These are phyloP conservation scores for Channallabes apus DNA, from an alignment of 2,797 vertebrate species.

Conservation along the genomic window DNA sequence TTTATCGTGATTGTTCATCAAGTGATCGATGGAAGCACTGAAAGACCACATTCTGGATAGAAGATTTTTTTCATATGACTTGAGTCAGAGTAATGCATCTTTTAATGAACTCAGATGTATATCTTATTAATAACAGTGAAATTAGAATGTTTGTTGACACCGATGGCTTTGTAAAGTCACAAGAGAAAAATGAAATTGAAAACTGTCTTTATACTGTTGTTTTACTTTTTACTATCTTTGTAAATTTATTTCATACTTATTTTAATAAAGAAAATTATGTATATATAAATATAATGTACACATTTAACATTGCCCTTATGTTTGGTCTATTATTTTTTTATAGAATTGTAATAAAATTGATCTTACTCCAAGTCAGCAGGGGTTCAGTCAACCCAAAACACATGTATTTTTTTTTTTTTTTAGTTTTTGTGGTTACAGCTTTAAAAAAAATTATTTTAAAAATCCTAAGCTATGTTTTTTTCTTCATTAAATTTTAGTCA, in stretches of 20 bases:
- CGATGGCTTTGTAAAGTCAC: constrained; percentile 63
- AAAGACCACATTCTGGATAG: constrained; percentile 35
- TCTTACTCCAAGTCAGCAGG: not conserved
- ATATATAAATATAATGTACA: constrained; percentile 1
- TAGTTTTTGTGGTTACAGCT: not conserved
- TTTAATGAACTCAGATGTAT: constrained; percentile 65
- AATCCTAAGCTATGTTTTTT: not conserved
- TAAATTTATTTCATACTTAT: constrained; percentile 63
- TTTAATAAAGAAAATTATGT: constrained; percentile 72
- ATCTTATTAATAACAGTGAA: constrained; percentile 60
- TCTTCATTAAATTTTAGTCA: not conserved
- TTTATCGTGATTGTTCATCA: constrained; percentile 29
- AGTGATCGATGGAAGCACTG: constrained; percentile 16
- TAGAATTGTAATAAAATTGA: too few species aligned
- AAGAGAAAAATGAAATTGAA: constrained; percentile 52
- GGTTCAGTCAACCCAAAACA: not conserved
- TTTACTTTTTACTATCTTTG: constrained; percentile 63
- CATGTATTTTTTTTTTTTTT: not conserved
- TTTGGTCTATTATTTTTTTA: not conserved
- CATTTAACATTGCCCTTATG: not conserved
- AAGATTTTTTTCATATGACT: constrained; percentile 11
- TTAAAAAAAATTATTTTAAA: not conserved
- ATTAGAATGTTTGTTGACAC: constrained; percentile 59
- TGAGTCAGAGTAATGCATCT: constrained; percentile 46
- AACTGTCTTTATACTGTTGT: constrained; percentile 65